These are phyloP conservation scores for Ophiodon elongatus DNA, from an alignment of 2,113 vertebrate genomes.

Conservation along the genomic window DNA sequence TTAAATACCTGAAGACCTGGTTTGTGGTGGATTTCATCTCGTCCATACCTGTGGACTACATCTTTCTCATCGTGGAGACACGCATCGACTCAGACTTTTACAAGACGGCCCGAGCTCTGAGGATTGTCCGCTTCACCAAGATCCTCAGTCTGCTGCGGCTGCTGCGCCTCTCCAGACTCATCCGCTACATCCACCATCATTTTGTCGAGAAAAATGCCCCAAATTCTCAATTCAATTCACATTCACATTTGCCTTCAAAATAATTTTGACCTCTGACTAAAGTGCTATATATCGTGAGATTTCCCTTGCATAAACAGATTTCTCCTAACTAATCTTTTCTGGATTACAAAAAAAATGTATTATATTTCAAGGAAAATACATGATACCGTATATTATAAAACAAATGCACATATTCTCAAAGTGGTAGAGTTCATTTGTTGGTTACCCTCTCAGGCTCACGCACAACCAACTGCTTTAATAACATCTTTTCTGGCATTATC, in stretches of 20 bases:
- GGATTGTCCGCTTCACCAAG: constrained; percentile 99
- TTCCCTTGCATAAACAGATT: constrained; percentile 5
- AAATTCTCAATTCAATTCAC: neutral
- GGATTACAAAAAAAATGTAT: neutral
- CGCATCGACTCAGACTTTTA: constrained; percentile 98
- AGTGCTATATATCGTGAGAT: neutral
- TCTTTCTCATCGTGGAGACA: constrained; percentile 98
- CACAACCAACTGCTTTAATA: constrained; percentile 30
- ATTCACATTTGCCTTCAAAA: too few relatives aligned
- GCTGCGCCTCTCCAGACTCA: constrained; percentile 94
- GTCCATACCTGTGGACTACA: constrained; percentile 99
- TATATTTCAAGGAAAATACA: neutral
- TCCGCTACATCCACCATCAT: constrained; percentile 96
- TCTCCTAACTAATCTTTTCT: neutral
- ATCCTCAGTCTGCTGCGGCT: constrained; percentile 96
- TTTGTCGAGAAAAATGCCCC: neutral
- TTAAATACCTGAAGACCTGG: constrained; percentile 98
- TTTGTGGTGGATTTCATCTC: constrained; percentile 99
- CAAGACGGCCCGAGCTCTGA: constrained; percentile 95
- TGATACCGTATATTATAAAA: neutral
- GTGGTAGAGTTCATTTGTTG: constrained; percentile 12
- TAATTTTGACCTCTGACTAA: neutral
- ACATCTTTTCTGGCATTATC: constrained; percentile 46
- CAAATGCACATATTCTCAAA: neutral
- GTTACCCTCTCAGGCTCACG: neutral